These are phyloP conservation scores for Enoplolaimus lenunculus DNA, from an alignment of 2,888 invertebrate species.

Conservation along the genomic window DNA sequence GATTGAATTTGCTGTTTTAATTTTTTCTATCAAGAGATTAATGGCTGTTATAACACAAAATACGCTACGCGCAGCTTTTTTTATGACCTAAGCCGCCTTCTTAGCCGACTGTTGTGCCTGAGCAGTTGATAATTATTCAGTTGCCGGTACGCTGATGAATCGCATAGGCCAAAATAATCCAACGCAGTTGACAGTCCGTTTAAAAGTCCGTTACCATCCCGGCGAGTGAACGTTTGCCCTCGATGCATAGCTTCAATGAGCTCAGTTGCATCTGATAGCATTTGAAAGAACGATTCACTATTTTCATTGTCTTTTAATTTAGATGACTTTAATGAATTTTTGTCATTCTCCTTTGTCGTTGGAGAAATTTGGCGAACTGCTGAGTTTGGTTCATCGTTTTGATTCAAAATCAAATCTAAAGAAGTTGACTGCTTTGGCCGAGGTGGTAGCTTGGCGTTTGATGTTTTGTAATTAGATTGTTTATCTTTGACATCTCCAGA, in stretches of 20 bases:
- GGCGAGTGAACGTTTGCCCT: neutral
- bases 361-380: neutral
- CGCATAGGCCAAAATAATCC: neutral
- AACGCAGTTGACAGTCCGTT: neutral
- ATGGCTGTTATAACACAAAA: no score
- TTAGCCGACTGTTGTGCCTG: no score
- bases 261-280: neutral
- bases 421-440: neutral
- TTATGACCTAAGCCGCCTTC: no score
- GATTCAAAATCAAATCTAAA: neutral
- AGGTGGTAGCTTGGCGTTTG: neutral
- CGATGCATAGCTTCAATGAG: neutral
- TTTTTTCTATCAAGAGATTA: no score
- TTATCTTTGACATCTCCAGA: no score
- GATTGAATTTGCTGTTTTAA: no score
- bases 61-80: no score
- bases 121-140: no score
- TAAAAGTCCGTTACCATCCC: neutral
- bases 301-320: neutral
- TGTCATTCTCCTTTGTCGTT: neutral
- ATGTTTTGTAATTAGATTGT: no score
- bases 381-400: neutral
- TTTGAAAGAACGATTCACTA: neutral
- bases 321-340: neutral
- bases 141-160: neutral